A percentile compares a stretch with the other conserved stretches of the same genome.
Conservation (phyloP, 2,888 invertebrate genomes). For the Leptinotarsa tumamoca region DNA sequence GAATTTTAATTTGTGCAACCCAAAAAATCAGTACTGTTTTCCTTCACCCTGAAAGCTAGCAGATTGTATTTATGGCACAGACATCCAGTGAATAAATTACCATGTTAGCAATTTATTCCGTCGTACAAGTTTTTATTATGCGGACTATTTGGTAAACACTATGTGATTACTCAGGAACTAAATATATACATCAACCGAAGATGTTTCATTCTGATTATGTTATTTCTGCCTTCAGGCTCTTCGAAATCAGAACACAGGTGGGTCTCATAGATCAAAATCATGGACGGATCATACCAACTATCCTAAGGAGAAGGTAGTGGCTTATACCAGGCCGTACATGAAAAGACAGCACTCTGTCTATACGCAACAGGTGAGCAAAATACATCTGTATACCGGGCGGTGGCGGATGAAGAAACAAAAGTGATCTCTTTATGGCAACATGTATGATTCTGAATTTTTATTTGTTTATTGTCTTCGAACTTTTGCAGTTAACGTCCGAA, state of each 20-base stretch:
- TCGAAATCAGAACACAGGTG: constrained; percentile 56
- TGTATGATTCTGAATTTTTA: too few species aligned
- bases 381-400: background rate
- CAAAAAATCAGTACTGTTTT: too few species aligned
- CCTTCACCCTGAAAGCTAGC: too few species aligned
- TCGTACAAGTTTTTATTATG: constrained; percentile 3
- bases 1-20: too few species aligned
- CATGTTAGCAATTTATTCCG: background rate
- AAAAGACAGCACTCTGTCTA: constrained; percentile 72
- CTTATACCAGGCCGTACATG: constrained; percentile 74
- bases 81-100: background rate
- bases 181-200: background rate
- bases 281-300: constrained; percentile 80
- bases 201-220: background rate
- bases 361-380: constrained; percentile 70
- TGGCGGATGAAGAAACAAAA: background rate
- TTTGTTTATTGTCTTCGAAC: too few species aligned
- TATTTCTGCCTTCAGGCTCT: constrained; percentile 39
- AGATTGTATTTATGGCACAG: too few species aligned
- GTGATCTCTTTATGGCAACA: background rate
- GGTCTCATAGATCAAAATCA: constrained; percentile 76
- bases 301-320: constrained; percentile 75
- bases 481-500: too few species aligned
- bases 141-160: constrained; percentile 9
- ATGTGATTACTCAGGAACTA: background rate